phyloP scores from a whole-genome alignment of 2,888 invertebrate species.

The Rhorus exstirpatorius region DNA sequence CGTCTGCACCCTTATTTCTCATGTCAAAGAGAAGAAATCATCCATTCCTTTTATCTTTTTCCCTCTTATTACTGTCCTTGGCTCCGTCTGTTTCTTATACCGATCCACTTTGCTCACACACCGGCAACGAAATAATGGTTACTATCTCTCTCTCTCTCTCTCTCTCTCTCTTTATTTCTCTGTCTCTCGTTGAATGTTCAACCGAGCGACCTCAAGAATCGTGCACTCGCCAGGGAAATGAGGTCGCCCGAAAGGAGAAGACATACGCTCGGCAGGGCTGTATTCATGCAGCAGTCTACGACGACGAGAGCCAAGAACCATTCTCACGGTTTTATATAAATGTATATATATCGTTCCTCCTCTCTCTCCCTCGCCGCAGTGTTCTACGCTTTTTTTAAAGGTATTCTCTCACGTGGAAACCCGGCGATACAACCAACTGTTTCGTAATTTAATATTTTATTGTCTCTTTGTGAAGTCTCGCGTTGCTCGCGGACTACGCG shows the following conservation, averaged over 20 bases:
- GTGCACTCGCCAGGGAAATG: slow-evolving; percentile 61
- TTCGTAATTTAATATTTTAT: slow-evolving; percentile 74
- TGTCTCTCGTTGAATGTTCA: slow-evolving; percentile 43
- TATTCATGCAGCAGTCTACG: slow-evolving; percentile 55
- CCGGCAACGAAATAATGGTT: slow-evolving; percentile 53
- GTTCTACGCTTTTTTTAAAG: slow-evolving; percentile 24
- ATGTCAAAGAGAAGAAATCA: slow-evolving; percentile 1
- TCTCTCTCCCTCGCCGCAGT: background rate
- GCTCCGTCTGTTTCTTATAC: slow-evolving; percentile 1
- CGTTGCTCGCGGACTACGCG: slow-evolving; percentile 22
- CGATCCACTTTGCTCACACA: slow-evolving; percentile 41
- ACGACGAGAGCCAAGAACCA: slow-evolving; percentile 52
- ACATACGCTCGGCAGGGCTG: slow-evolving; percentile 43
- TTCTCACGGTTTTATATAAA: slow-evolving; percentile 29
- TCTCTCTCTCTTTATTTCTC: background rate
- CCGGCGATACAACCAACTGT: slow-evolving; percentile 29
- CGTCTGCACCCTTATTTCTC: slow-evolving; percentile 31
- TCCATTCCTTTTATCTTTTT: background rate
- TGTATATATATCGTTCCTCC: background rate
- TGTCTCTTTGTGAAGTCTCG: slow-evolving; percentile 67
- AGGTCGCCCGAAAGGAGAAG: slow-evolving; percentile 48
- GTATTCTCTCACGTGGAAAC: slow-evolving; percentile 29
- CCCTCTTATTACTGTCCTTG: slow-evolving; percentile 20
- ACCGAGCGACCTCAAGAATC: slow-evolving; percentile 52
- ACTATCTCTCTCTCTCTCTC: slow-evolving; percentile 12